Evolutionary conservation across 2,797 vertebrate species (phyloP), one percentile per base, ranked within the genome.

Genomic region (Spondyliosoma cantharus): DNA sequence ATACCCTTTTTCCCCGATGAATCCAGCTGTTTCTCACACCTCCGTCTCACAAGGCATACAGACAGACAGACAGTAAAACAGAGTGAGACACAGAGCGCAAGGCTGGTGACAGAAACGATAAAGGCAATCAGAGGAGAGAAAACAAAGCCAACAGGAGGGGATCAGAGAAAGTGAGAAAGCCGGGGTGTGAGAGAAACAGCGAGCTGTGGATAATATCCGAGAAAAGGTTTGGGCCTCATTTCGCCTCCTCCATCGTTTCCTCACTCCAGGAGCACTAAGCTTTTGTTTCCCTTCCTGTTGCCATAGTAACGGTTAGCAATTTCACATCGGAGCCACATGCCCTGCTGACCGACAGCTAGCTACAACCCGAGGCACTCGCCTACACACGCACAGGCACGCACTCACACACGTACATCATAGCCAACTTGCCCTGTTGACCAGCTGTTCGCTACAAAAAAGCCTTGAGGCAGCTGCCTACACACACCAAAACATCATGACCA

Each of bases 241-340:
- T 91, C 54, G 63, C 87, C 88, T 89, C 86, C 89, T 86, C 84
- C 74, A 20, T 87, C 73, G 29, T 86, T 85, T 73, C 75, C 76
- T 93, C 90, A 62, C 83, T 91, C 75, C 85, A 82, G 80, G 74
- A 91, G 84, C 80, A 63, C 80, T 70, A 60, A 80, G 86, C 92
- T 89, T 93, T 95, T 94, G 93, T 93, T 95, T 94, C 91, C 84
- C 29, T 84, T 81, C 61, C 54, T 81, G 90, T 95, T 94, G 84
- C 91, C 91, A 92, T 91, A 82, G 92, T 56, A 88, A 95, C 94
- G n/a, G 29, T 69, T 90, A 85, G 81, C 86, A 92, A 93, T 93
- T 94, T 93, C 87, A 86, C 91, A 89, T 92, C 60, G 59, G 78
- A 92, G 89, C 84, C 82, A 86, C 87, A 86, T 92, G 93, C 92